Evolutionary conservation across 1,140 invertebrate species (phyloP), one percentile per base, ranked within the genome.

Genomic region (Cyphomyrmex costatus): DNA sequence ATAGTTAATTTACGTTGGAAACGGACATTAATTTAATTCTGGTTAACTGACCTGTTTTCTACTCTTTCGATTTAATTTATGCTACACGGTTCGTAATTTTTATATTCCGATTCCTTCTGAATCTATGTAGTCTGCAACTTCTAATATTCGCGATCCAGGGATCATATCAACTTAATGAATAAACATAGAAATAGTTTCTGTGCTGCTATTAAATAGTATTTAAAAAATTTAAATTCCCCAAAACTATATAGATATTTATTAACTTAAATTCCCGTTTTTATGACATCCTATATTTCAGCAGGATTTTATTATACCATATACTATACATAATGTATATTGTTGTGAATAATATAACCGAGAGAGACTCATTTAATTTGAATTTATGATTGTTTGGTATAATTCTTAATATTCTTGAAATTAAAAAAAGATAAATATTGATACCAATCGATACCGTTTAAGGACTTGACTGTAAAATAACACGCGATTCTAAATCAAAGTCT

Each of bases 401-500:
- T 10, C 10, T 10, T 42, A 56, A 56, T 36, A 51, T 51, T 66
- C 14, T 16, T 78, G 19, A 2, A 65, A 21, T 21, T 66, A 3
- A 14, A 68, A 46, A 63, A 19, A 53, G 24, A 80, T 46, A 68
- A 51, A 36, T 2, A 14, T 68, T 42, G 63, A 68, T 6, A 4
- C n/a, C 30, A n/a, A 7, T 70, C 27, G 77, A 80, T 6, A 8
- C n/a, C 46, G 10, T 70, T 14, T 27, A 53, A 24, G 46, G 3
- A 66, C 16, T 16, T 12, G n/a, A 8, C 5, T 63, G 14, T 21
- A 49, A 79, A 80, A 66, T 36, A 53, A 8, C 5, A 1, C 14
- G 30, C n/a, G n/a, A 68, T 53, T 30, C 12, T 65, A 66, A 78
- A 79, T 80, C 61, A 68, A 79, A 21, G 30, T 68, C 46, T 70